These are phyloP conservation scores for Notodromas monacha DNA, from an alignment of 2,888 invertebrate species.

Conservation along the genomic window DNA sequence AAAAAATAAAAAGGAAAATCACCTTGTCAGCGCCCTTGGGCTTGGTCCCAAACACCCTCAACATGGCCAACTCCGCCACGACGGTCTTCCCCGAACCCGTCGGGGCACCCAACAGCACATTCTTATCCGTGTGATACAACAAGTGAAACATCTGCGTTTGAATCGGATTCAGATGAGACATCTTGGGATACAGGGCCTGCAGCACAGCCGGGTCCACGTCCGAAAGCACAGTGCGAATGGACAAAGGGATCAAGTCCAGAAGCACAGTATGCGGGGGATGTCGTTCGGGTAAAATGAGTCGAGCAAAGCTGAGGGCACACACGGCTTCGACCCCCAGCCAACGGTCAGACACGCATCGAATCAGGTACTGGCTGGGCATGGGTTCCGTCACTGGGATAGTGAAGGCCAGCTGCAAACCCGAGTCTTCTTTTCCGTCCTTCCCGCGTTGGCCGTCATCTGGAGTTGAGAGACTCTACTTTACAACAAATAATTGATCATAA, in stretches of 20 bases:
- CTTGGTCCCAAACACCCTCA: slow-evolving; percentile 49
- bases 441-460: too few relatives aligned
- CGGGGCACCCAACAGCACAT: slow-evolving; percentile 72
- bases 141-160: slow-evolving; percentile 94
- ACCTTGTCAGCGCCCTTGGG: too few relatives aligned
- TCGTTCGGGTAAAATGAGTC: slow-evolving; percentile 57
- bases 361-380: slow-evolving; percentile 61
- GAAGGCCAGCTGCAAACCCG: slow-evolving; percentile 60
- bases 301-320: slow-evolving; percentile 29
- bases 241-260: slow-evolving; percentile 57
- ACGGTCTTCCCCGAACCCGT: slow-evolving; percentile 95
- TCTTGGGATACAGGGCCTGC: slow-evolving; percentile 51
- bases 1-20: too few relatives aligned
- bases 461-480: too few relatives aligned
- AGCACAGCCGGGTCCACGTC: slow-evolving; percentile 29
- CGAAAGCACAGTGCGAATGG: slow-evolving; percentile 34
- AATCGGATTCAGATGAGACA: slow-evolving; percentile 87
- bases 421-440: too few relatives aligned
- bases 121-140: slow-evolving; percentile 70
- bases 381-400: slow-evolving; percentile 80
- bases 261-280: slow-evolving; percentile 75
- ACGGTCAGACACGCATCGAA: slow-evolving; percentile 53
- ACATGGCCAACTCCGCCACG: slow-evolving; percentile 87
- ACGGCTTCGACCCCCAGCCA: slow-evolving; percentile 29
- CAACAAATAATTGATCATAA: too few relatives aligned